Base-by-base conservation (phyloP, 2,113 vertebrate species). In the Nannobrachium achirus region DNA sequence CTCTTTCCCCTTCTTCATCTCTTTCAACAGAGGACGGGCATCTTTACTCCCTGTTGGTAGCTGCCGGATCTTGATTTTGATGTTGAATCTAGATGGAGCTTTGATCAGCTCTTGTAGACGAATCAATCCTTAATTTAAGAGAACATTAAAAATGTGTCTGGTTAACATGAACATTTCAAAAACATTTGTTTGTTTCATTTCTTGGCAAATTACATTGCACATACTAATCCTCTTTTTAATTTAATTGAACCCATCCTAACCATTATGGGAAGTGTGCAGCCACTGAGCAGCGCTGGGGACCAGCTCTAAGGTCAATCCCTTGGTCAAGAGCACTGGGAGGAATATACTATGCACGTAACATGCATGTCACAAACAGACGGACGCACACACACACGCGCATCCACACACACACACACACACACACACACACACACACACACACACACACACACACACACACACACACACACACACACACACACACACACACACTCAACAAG, bases 81-180 rank as follows among this genome's bases (percentile, higher is more conserved):
- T 98, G 90, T 95, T 98, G 86, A 97, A 98, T 75, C 97, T 94
- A 77, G 98, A 98, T 42, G 98, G 98, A 79, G 98, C 98, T 93
- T 99, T 98, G 93, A 99, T 99, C 89, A 99, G 90, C 91, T 99
- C 97, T 87, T 99, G 98, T 80, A 99, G 89, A 77, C 96, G 97
- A 82, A 99, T 98, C 59, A 99, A 92, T 76, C 98, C 98, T 99
- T 8, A 0, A 79, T 71, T 81, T 78, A 82, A 79, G 77, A 76
- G 10, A 73, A 33, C 3, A 33, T 33, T n/a, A n/a, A n/a, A n/a
- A 33, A 33, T 33, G 3, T 33, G 3, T 33, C 25, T 33, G 25
- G 25, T 4, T 33, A 33, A 33, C 25, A 33, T 33, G 3, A 33
- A 33, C 25, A 33, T 33, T 33, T 33, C 3, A 33, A 33, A 5